A percentile compares a stretch with the other conserved stretches of the same genome.
phyloP scores from a whole-genome alignment of 1,140 invertebrate species.

The Globodera rostochiensis region DNA sequence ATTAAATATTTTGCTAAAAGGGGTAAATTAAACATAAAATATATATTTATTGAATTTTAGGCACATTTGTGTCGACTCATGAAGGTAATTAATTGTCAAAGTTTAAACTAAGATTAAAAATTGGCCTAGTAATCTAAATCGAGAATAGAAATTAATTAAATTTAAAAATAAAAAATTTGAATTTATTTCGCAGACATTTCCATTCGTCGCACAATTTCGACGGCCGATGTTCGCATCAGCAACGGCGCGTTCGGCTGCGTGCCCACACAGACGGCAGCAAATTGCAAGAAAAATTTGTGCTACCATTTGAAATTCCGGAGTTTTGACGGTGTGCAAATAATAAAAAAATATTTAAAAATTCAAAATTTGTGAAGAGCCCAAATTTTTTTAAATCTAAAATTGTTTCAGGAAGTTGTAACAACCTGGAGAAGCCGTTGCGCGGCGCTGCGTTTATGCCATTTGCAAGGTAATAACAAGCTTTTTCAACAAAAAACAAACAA shows the following conservation, averaged over 20 bases:
- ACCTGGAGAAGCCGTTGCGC: constrained; percentile 84
- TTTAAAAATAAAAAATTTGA: background rate
- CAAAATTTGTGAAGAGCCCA: background rate
- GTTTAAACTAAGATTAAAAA: no score
- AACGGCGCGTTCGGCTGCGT: constrained; percentile 64
- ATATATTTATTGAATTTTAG: background rate
- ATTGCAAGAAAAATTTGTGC: constrained; percentile 63
- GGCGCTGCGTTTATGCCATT: constrained; percentile 88
- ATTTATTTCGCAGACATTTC: constrained; percentile 48
- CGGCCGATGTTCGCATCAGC: constrained; percentile 58
- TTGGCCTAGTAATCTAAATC: background rate
- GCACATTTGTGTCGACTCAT: constrained; percentile 60
- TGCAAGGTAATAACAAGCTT: constrained; percentile 64
- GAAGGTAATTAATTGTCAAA: constrained; percentile 50
- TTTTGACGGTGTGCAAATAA: constrained; percentile 74
- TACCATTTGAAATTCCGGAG: constrained; percentile 78
- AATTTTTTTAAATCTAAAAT: background rate
- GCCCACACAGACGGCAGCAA: constrained; percentile 45
- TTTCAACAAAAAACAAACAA: background rate
- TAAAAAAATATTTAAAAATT: background rate
- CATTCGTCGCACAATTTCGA: constrained; percentile 54
- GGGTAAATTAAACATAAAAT: no score
- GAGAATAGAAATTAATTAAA: background rate
- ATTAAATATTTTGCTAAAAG: no score
- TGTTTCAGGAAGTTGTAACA: constrained; percentile 81